phyloP scores from a whole-genome alignment of 2,113 vertebrate genomes.

The Dasyprocta punctata region DNA sequence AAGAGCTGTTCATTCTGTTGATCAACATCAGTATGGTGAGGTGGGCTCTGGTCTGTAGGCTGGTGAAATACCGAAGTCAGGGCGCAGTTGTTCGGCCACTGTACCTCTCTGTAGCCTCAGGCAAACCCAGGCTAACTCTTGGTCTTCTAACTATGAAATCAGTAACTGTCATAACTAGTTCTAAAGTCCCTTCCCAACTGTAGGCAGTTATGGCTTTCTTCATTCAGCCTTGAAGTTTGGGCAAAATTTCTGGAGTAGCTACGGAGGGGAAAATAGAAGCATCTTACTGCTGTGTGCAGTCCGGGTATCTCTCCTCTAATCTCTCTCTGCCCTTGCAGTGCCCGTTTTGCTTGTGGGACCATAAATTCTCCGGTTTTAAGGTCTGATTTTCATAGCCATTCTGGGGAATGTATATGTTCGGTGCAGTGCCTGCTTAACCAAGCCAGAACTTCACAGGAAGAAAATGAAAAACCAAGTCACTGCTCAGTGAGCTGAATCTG shows the following conservation, averaged over 20 bases:
- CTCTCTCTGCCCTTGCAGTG: slow-evolving; percentile 17
- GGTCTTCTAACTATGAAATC: background rate
- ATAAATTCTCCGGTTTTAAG: slow-evolving; percentile 50
- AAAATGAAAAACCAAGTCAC: background rate
- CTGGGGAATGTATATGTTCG: background rate
- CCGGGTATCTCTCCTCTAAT: slow-evolving; percentile 26
- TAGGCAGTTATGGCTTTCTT: background rate
- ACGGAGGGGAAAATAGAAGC: background rate
- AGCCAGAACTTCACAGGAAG: background rate
- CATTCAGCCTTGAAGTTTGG: background rate
- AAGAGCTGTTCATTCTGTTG: accelerated
- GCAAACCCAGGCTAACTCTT: background rate
- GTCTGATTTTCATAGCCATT: background rate
- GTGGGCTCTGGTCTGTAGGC: background rate
- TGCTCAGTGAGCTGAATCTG: background rate
- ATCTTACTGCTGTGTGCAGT: background rate
- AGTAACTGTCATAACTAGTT: background rate
- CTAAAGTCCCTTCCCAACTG: background rate
- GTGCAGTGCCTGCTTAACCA: background rate
- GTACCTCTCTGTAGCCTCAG: background rate
- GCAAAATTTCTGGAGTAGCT: background rate
- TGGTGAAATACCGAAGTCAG: background rate
- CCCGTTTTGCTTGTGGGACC: slow-evolving; percentile 16
- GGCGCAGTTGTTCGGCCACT: accelerated
- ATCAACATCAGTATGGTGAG: accelerated